Evolutionary conservation across 2,113 vertebrate species (phyloP), one percentile per base, ranked within the genome.

Genomic region (Balaeniceps rex): DNA sequence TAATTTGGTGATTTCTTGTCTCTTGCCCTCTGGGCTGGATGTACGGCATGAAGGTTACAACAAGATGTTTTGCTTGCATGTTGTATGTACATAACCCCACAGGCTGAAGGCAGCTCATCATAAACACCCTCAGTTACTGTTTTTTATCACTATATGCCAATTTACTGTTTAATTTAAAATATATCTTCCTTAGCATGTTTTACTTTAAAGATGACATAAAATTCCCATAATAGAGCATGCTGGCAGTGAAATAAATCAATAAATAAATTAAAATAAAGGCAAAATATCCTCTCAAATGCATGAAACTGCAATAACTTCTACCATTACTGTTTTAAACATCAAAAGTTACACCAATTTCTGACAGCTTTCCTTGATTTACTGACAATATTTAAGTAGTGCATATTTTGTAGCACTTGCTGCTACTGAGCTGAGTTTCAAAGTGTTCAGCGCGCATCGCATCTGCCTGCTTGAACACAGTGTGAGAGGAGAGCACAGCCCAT

Each of bases 191-290:
- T 90, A 90, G 42, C 46, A 86, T 88, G 31, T 65, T 96, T 69
- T 78, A 84, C 65, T 98, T 97, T 92, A 95, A 96, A 94, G 69
- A 42, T 68, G 80, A 66, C 76, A 94, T 90, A 97, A 96, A 95
- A 10, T 61, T 69, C 29, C 82, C 36, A 51, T 60, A 65, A 60
- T 38, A 83, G 55, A 75, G n/a, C 29, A 77, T 0, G 8, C 60
- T 64, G 68, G 36, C 77, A 93, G 52, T 87, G 71, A 96, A 96
- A 89, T 84, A 93, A 91, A 93, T 94, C 81, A 82, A 86, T 96
- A 79, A 93, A 89, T 90, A 92, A 57, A 58, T 91, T 89, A 88
- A 88, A 96, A 87, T 75, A 58, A 88, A 64, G 88, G 88, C 44
- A 82, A 52, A 47, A 88, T 61, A 76, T 84, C 64, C 81, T 96